Conservation (phyloP, 2,113 vertebrate species). For the Nycticryphes semicollaris region DNA sequence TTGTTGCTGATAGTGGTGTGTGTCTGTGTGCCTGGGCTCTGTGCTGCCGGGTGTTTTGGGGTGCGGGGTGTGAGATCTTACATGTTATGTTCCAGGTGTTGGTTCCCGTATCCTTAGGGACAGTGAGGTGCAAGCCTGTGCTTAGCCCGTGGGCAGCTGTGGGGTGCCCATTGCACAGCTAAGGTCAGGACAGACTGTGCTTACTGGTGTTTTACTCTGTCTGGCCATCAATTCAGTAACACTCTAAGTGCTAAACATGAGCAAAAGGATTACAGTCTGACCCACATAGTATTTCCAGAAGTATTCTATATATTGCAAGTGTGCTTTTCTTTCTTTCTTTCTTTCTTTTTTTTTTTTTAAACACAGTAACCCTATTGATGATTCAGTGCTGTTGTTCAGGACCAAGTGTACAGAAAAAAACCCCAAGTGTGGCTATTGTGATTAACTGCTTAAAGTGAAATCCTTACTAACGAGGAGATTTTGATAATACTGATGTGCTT, state of each 20-base stretch:
- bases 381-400: not conserved
- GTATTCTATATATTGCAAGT: not conserved
- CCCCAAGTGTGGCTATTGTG: not conserved
- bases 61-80: rapidly evolving
- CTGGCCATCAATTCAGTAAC: not conserved
- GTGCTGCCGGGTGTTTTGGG: no score
- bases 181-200: rapidly evolving
- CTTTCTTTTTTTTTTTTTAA: not conserved
- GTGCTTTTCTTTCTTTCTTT: no score
- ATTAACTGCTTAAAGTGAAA: not conserved
- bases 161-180: rapidly evolving
- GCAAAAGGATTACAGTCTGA: not conserved
- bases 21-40: not conserved
- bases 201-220: no score
- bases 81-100: rapidly evolving
- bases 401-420: not conserved
- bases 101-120: rapidly evolving
- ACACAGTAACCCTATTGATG: rapidly evolving
- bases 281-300: not conserved
- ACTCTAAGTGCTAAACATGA: not conserved
- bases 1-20: not conserved
- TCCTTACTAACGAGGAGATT: not conserved
- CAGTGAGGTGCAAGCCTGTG: rapidly evolving
- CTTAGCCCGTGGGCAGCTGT: rapidly evolving
- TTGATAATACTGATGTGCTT: not conserved